phyloP scores from a whole-genome alignment of 2,888 invertebrate species.

The Osedax frankpressi region DNA sequence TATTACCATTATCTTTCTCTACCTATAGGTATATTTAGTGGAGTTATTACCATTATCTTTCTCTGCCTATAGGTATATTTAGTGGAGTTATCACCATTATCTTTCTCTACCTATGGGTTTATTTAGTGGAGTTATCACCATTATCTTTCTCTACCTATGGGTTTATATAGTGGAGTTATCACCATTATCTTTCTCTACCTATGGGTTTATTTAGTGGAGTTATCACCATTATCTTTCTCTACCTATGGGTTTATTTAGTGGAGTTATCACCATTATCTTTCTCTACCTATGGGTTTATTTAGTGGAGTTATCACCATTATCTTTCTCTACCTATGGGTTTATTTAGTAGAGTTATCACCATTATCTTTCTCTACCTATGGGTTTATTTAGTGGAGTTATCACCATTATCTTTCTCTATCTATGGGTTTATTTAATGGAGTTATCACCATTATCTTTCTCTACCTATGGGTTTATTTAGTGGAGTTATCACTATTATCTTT shows the following conservation, averaged over 20 bases:
- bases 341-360: background rate
- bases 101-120: slow-evolving; percentile 45
- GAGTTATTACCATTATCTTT: background rate
- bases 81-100: slow-evolving; percentile 46
- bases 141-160: background rate
- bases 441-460: background rate
- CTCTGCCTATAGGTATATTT: background rate
- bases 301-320: slow-evolving; percentile 22
- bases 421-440: background rate
- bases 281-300: slow-evolving; percentile 48
- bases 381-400: slow-evolving; percentile 46
- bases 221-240: background rate
- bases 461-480: background rate
- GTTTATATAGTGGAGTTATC: slow-evolving; percentile 34
- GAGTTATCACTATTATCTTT: no score
- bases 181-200: slow-evolving; percentile 45
- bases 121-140: slow-evolving; percentile 42
- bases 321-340: background rate
- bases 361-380: no score
- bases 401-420: background rate
- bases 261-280: slow-evolving; percentile 48
- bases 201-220: slow-evolving; percentile 49
- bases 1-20: no score
- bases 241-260: background rate
- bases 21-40: slow-evolving; percentile 49